These are phyloP conservation scores for Metopolophium dirhodum DNA, from an alignment of 1,140 invertebrate genomes.

Conservation along the genomic window DNA sequence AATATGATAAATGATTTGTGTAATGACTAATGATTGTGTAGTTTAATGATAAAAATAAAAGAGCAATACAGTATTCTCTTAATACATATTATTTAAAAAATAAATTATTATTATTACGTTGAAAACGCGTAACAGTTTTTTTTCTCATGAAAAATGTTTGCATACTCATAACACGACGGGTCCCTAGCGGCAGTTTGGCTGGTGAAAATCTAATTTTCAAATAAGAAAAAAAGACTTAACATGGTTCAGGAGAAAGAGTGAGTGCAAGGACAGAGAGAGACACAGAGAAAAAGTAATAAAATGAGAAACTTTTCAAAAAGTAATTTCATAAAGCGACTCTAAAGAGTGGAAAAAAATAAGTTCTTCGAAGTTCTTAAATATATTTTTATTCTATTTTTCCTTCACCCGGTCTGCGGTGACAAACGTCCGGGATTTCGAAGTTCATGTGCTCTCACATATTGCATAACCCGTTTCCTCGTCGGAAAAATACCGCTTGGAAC, in stretches of 20 bases:
- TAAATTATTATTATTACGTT: constrained; percentile 11
- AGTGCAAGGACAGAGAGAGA: constrained; percentile 23
- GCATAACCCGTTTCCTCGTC: constrained; percentile 53
- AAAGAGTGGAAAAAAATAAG: constrained; percentile 57
- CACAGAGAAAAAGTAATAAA: constrained; percentile 53
- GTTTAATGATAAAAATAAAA: not conserved
- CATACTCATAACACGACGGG: constrained; percentile 30
- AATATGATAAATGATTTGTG: not conserved
- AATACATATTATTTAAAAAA: constrained; percentile 24
- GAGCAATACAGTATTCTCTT: not conserved
- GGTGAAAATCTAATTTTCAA: constrained; percentile 57
- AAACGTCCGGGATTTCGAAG: constrained; percentile 51
- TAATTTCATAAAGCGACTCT: constrained; percentile 57
- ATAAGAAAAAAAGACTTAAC: constrained; percentile 56
- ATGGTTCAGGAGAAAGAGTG: not conserved
- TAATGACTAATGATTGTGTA: not conserved
- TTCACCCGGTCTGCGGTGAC: constrained; percentile 36
- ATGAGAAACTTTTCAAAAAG: constrained; percentile 57
- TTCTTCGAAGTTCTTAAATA: constrained; percentile 56
- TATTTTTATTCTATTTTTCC: constrained; percentile 55
- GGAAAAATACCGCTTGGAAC: constrained; percentile 49
- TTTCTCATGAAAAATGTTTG: constrained; percentile 45
- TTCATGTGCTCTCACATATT: constrained; percentile 49
- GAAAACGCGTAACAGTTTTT: constrained; percentile 27
- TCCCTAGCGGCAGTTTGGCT: constrained; percentile 47